These are phyloP conservation scores for Heliconius ethilla DNA, from an alignment of 2,888 invertebrate species.

Conservation along the genomic window DNA sequence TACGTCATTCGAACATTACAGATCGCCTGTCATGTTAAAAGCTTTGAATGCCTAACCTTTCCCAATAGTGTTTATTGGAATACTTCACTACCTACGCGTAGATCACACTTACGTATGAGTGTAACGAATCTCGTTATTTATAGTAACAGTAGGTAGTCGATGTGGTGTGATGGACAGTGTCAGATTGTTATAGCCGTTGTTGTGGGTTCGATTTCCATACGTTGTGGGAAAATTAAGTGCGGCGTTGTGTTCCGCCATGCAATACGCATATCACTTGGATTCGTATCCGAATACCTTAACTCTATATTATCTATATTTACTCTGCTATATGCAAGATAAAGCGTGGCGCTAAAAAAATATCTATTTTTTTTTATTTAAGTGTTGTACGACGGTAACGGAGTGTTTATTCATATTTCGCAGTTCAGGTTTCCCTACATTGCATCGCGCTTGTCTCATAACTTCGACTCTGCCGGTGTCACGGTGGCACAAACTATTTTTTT, in stretches of 20 bases:
- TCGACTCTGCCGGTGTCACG: constrained; percentile 25
- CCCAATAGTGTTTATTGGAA: constrained; percentile 21
- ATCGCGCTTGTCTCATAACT: constrained; percentile 30
- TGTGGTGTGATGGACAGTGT: too few species aligned
- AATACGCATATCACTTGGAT: too few species aligned
- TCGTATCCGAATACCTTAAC: too few species aligned
- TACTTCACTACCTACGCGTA: neutral
- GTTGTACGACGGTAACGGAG: neutral
- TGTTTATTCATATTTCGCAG: constrained; percentile 15
- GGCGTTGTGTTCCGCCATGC: too few species aligned
- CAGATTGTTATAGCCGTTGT: too few species aligned
- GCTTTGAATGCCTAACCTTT: constrained; percentile 26
- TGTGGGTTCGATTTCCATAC: too few species aligned
- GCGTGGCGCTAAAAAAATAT: too few species aligned
- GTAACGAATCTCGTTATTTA: constrained; percentile 16
- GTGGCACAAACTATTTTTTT: constrained; percentile 37
- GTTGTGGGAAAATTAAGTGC: too few species aligned
- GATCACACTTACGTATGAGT: constrained; percentile 16
- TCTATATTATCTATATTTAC: too few species aligned
- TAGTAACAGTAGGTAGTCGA: neutral
- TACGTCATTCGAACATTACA: constrained; percentile 62
- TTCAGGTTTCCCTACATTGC: constrained; percentile 24
- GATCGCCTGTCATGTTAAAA: constrained; percentile 20
- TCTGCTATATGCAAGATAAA: too few species aligned
- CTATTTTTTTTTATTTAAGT: too few species aligned